Evolutionary conservation across 1,140 invertebrate species (phyloP), one percentile per base, ranked within the genome.

Genomic region (Drusus annulatus): DNA sequence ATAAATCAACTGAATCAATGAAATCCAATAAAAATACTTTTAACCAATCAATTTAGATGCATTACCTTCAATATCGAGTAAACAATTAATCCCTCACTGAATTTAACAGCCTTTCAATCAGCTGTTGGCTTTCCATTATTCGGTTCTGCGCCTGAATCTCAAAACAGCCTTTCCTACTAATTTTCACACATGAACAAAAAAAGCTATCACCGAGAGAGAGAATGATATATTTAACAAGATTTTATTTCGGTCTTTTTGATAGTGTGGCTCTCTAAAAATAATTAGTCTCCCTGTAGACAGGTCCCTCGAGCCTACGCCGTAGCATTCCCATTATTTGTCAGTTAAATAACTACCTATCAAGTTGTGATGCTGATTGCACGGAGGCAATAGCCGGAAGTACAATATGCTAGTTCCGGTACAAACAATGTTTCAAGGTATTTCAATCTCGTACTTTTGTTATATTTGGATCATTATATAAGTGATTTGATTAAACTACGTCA

Each of bases 281-380:
- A 65, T 63, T 65, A 65, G 62, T 65, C 62, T 25, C 10, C 15
- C 28, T 65, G 10, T 31, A 65, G 21, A 8, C 68, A 45, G 17
- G 68, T 71, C 68, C 68, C 31, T 19, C 21, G 68, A 51, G 68
- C 31, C 31, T 71, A 50, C 19, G 36, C 31, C 45, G n/a, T 71
- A 71, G 31, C 45, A 45, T 50, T 71, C 31, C 68, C 68, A 71
- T 71, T 71, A 71, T 71, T 71, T 71, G 68, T 51, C 68, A 50
- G 68, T 45, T 71, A 71, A 71, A 71, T 71, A 71, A 51, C 68
- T 71, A 51, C 68, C 45, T 71, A 8, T 17, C 31, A 17, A 10
- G n/a, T 23, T 21, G 23, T 71, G 45, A 21, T 51, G 45, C 68
- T 71, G 68, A 71, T 71, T 71, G 68, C 68, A 19, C 68, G 4